Evolutionary conservation across 2,797 vertebrate species (phyloP), one percentile per base, ranked within the genome.

Genomic region (Tinamus major): DNA sequence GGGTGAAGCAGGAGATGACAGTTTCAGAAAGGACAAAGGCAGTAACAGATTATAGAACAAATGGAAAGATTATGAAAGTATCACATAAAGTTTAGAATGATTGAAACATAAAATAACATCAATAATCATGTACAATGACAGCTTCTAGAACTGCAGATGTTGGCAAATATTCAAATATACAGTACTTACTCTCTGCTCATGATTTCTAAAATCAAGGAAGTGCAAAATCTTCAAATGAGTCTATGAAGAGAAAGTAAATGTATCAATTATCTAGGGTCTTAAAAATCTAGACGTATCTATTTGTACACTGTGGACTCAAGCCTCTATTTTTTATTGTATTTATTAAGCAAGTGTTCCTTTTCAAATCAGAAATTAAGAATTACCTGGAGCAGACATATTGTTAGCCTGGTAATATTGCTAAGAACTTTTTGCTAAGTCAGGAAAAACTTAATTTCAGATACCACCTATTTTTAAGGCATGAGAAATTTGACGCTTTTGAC

Each of bases 171-270:
- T 70, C 37, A 63, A 55, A 7, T 41, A 26, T 41, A 26, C 10
- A 8, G 39, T 96, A 97, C 96, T 98, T 96, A 97, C 97, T 81
- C 87, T 9, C 68, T 96, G 85, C 83, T 96, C 97, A 97, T 97
- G 26, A 76, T 86, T 88, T 78, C 69, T 33, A 84, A 85, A 65
- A 9, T 46, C 39, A 37, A 4, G 33, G 64, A 85, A 68, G 92
- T 59, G 56, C 56, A 93, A 62, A 56, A 93, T 72, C 92, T 92
- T 96, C 95, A 94, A 4, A 44, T 93, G 46, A 74, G n/a, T 71
- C 97, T 97, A 95, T 62, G 68, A 69, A 79, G 48, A 95, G 83
- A 96, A 92, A 86, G 17, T 46, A 83, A 63, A 74, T 41, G 37
- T 18, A 10, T 6, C 80, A 7, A 64, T 75, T 75, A 41, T 84